A percentile compares a stretch with the other conserved stretches of the same genome.
Conservation (phyloP, 2,113 vertebrate species). For the Chloroceryle aenea region DNA sequence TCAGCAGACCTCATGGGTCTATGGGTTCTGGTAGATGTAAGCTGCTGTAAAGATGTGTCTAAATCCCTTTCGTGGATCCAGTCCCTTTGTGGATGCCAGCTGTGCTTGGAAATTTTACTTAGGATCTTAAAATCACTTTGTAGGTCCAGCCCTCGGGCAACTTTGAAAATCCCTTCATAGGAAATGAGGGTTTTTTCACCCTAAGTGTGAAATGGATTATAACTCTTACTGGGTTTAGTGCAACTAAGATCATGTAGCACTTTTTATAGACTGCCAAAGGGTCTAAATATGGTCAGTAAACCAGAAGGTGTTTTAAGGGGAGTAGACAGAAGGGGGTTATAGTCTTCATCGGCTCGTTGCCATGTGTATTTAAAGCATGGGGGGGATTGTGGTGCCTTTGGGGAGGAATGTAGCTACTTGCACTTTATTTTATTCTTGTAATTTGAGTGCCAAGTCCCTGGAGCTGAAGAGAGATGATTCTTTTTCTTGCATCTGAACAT, state of each 20-base stretch:
- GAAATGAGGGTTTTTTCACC: conserved; percentile 31
- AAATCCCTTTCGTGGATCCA: background rate
- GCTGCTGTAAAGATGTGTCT: background rate
- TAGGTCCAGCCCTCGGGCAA: background rate
- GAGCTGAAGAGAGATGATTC: background rate
- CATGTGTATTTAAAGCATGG: background rate
- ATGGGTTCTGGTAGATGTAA: background rate
- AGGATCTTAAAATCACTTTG: conserved; percentile 24
- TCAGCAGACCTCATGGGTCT: background rate
- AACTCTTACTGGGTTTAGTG: background rate
- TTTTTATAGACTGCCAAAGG: conserved; percentile 64
- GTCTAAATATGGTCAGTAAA: conserved; percentile 49
- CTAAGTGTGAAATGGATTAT: background rate
- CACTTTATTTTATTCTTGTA: background rate
- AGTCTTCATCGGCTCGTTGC: background rate
- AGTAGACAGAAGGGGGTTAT: background rate
- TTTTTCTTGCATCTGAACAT: background rate
- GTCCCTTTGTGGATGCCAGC: background rate
- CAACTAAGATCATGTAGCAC: conserved; percentile 31
- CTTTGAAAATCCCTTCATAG: conserved; percentile 22
- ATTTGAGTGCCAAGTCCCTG: background rate
- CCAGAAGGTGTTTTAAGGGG: conserved; percentile 38
- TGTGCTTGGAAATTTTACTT: conserved; percentile 2
- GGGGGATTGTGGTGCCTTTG: background rate
- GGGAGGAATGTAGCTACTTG: background rate